Evolutionary conservation across 37 sponge, comb jelly and placozoan genomes (phyloP).

Genomic region (Tethya wilhelma): DNA sequence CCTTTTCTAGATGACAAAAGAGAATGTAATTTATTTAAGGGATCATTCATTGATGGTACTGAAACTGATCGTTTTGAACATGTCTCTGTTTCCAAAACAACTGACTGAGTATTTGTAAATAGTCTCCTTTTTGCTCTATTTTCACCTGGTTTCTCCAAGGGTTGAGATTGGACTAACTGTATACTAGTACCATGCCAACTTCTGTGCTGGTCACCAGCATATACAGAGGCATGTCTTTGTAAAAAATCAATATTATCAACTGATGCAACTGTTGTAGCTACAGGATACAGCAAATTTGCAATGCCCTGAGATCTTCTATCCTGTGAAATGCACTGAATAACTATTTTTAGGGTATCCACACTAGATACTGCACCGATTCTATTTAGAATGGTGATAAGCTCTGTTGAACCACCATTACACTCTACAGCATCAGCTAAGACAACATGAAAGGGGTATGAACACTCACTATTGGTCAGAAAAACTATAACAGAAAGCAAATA

Average conservation of each 20-base stretch:
- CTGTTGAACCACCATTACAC: constrained; percentile 2
- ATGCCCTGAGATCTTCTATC: not conserved
- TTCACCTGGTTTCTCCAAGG: not conserved
- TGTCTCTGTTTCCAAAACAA: not conserved
- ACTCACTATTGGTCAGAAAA: not conserved
- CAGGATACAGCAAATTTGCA: not conserved
- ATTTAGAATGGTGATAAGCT: not conserved
- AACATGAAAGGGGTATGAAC: constrained; percentile 1
- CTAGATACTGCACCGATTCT: not conserved
- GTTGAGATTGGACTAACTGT: constrained; percentile 1
- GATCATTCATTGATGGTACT: not conserved
- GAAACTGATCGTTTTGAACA: not conserved
- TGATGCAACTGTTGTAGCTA: constrained; percentile 8
- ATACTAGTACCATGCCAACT: constrained; percentile 30
- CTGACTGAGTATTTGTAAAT: not conserved
- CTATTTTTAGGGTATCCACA: not conserved
- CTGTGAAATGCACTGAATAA: not conserved
- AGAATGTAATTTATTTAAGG: not conserved
- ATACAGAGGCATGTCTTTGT: not conserved
- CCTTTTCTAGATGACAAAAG: not conserved
- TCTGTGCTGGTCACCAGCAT: constrained; percentile 5
- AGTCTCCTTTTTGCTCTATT: not conserved
- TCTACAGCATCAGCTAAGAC: not conserved
- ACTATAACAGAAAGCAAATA: not conserved
- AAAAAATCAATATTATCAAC: constrained; percentile 16